Evolutionary conservation across 1,140 invertebrate species (phyloP), one percentile per base, ranked within the genome.

Genomic region (Drosophila navojoa): DNA sequence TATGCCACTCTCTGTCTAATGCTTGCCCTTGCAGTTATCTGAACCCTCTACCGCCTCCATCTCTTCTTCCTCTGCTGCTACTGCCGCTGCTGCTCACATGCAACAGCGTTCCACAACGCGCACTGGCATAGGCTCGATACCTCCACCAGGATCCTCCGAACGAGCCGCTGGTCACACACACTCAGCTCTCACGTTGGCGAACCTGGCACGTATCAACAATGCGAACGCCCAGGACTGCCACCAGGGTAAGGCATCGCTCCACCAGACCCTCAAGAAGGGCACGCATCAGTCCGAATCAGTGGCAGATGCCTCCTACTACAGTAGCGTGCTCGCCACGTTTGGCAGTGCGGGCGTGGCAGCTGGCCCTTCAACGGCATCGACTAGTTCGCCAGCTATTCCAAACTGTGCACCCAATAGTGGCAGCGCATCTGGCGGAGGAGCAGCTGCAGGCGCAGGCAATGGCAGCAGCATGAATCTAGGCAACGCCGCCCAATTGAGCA

Each of bases 181-280:
- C 77, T 91, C 90, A 15, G 77, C 87, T 32, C 79, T 91, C 1
- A 91, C 90, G 4, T 76, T 79, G 57, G 90, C 90, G 1, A 91
- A 91, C 59, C 53, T 91, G 29, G 77, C 90, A 11, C 75, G 90
- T 19, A 91, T 91, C 15, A 91, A 91, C 66, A 91, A 84, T 45
- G 90, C 90, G 5, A 91, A 91, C 53, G 90, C 90, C 40, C 90
- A 90, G 76, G 90, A 91, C 22, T 91, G 90, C 15, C 90, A 91
- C 71, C 90, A 91, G 59, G 87, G 90, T 45, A 91, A 91, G 58
- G 87, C 89, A 4, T 77, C 87, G 6, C 38, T 91, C 19, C 90
- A 91, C 53, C 90, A 91, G 54, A 77, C 73, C 15, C 68, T 91
- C 0, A 91, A 90, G 58, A 91, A 91, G 70, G 79, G 81, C 49